Conservation (phyloP, 2,113 vertebrate genomes). For the Charadrius vociferus region DNA sequence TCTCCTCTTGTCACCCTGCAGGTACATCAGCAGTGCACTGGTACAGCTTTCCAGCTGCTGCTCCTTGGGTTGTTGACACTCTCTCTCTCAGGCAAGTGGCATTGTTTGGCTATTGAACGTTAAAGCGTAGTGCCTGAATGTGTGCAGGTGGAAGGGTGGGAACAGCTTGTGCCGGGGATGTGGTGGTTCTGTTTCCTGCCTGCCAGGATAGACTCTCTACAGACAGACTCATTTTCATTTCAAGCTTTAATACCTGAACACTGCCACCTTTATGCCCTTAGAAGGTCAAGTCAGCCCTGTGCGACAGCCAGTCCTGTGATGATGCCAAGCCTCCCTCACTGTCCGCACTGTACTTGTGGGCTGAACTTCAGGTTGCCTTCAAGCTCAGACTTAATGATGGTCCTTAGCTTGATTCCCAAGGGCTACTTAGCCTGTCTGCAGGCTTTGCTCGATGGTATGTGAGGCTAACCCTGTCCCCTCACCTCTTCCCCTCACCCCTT, state of each 20-base stretch:
- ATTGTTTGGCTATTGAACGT: not conserved
- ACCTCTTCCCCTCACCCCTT: not conserved
- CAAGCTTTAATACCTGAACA: not conserved
- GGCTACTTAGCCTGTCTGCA: not conserved
- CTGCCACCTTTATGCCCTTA: not conserved
- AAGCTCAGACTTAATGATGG: not conserved
- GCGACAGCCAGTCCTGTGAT: rapidly evolving
- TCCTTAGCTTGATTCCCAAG: not conserved
- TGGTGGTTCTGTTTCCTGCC: not conserved
- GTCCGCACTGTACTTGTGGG: not conserved
- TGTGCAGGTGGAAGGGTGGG: too few species aligned
- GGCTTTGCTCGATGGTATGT: not conserved
- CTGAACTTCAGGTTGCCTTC: not conserved
- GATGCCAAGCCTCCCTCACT: not conserved
- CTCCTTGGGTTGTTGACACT: not conserved
- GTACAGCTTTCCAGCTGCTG: not conserved
- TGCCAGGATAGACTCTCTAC: not conserved
- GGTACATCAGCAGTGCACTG: not conserved
- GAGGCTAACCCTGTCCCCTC: not conserved
- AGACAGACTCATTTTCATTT: not conserved
- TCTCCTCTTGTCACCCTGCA: not conserved
- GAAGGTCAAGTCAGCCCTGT: not conserved
- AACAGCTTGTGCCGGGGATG: not conserved
- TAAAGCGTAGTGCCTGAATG: not conserved
- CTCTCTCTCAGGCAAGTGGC: not conserved